Percentiles rank a stretch among this genome's conserved stretches.
Conservation (phyloP, 2,888 invertebrate genomes). For the Megastigmus dorsalis region DNA sequence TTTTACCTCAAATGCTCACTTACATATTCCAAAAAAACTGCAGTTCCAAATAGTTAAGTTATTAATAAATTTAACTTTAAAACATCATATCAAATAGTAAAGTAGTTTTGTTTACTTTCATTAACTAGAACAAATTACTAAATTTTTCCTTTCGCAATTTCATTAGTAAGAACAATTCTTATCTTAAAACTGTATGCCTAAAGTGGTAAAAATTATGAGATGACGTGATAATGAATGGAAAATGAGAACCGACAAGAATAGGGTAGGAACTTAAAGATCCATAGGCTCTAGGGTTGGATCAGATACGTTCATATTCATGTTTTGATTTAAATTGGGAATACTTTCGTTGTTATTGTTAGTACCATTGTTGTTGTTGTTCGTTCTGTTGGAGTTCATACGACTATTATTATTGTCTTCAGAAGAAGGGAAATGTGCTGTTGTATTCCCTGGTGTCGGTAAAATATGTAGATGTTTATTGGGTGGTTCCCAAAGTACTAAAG, state of each 20-base stretch:
- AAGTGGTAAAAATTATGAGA: conserved; percentile 3
- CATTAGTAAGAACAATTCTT: conserved; percentile 6
- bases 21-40: too few species aligned
- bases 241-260: conserved; percentile 11
- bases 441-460: conserved; percentile 59
- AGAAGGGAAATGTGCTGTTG: conserved; percentile 56
- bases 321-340: conserved; percentile 66
- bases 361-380: conserved; percentile 57
- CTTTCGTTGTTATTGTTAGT: conserved; percentile 61
- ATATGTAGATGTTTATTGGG: conserved; percentile 77
- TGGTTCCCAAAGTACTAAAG: conserved; percentile 88
- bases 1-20: too few species aligned
- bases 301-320: conserved; percentile 55
- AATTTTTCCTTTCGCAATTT: not conserved
- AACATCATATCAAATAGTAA: too few species aligned
- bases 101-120: not conserved
- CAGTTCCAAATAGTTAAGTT: too few species aligned
- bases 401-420: conserved; percentile 62
- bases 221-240: conserved; percentile 22
- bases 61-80: too few species aligned
- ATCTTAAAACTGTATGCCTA: conserved; percentile 2
- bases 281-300: conserved; percentile 66
- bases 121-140: not conserved
- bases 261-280: conserved; percentile 67
- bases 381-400: conserved; percentile 51